Conservation (phyloP, 2,113 vertebrate species). For the Athene cunicularia region DNA sequence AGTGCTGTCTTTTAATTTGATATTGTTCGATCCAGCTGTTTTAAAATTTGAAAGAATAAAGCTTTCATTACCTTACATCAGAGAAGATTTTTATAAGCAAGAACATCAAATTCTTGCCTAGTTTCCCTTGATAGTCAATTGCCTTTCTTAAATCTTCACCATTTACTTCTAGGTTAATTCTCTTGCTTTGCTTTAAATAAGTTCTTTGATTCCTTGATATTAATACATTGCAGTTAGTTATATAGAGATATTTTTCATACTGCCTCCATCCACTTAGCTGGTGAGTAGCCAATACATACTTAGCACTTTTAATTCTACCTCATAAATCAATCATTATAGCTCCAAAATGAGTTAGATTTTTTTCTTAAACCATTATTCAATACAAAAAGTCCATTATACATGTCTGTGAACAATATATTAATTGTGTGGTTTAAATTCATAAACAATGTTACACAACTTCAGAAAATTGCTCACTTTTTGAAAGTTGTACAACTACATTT, state of each 20-base stretch:
- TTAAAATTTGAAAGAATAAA: slow-evolving; percentile 34
- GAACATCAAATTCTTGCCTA: slow-evolving; percentile 11
- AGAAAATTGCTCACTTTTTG: slow-evolving; percentile 20
- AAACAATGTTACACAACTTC: slow-evolving; percentile 11
- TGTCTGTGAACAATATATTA: slow-evolving; percentile 10
- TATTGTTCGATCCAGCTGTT: slow-evolving; percentile 11
- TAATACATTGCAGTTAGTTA: background rate
- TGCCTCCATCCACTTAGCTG: background rate
- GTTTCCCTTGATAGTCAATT: background rate
- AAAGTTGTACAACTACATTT: background rate
- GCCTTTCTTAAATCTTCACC: slow-evolving; percentile 3
- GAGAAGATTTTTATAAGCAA: background rate
- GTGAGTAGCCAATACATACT: slow-evolving; percentile 10
- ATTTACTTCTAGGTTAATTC: slow-evolving; percentile 12
- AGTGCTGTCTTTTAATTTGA: slow-evolving; percentile 40
- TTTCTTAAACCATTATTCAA: slow-evolving; percentile 12
- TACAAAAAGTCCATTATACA: background rate
- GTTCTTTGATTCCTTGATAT: slow-evolving; percentile 11
- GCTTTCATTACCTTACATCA: slow-evolving; percentile 1
- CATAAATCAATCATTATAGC: slow-evolving; percentile 23
- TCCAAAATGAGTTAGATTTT: slow-evolving; percentile 9
- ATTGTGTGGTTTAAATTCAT: slow-evolving; percentile 24
- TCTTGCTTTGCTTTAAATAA: background rate
- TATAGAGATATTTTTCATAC: background rate
- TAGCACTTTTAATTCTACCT: slow-evolving; percentile 28